A percentile compares a stretch with the other conserved stretches of the same genome.
phyloP scores from a whole-genome alignment of 2,113 vertebrate species.

The Gadus chalcogrammus region DNA sequence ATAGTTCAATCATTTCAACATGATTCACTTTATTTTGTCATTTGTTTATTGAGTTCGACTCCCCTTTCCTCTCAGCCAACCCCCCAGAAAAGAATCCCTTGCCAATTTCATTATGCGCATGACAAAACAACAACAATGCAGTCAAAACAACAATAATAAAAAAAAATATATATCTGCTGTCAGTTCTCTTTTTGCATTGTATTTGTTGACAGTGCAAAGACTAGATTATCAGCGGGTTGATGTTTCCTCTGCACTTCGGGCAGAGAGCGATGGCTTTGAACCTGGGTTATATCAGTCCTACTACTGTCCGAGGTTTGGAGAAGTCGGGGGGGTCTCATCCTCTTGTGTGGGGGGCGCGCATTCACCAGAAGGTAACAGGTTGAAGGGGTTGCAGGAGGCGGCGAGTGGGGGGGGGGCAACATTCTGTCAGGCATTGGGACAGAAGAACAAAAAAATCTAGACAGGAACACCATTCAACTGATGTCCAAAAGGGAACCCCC shows the following conservation, averaged over 20 bases:
- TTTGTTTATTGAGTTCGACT: constrained; percentile 62
- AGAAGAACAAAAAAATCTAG: constrained; percentile 76
- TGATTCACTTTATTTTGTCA: constrained; percentile 58
- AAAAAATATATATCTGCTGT: constrained; percentile 45
- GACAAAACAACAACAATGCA: constrained; percentile 55
- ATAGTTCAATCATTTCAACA: constrained; percentile 58
- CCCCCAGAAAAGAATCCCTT: constrained; percentile 28
- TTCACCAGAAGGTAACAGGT: constrained; percentile 16
- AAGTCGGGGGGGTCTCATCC: constrained; percentile 18
- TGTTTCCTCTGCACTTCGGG: constrained; percentile 57
- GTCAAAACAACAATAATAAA: constrained; percentile 34
- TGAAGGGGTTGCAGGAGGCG: constrained; percentile 17
- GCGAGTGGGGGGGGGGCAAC: constrained; percentile 34
- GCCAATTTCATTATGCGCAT: constrained; percentile 56
- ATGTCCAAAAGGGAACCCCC: constrained; percentile 81
- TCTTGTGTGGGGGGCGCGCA: not conserved
- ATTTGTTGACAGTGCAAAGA: constrained; percentile 73
- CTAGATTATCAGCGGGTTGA: constrained; percentile 66
- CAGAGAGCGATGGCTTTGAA: constrained; percentile 78
- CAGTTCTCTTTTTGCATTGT: constrained; percentile 70
- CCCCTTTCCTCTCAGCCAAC: constrained; percentile 48
- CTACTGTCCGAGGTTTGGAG: constrained; percentile 67
- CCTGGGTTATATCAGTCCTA: constrained; percentile 72
- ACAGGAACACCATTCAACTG: constrained; percentile 96
- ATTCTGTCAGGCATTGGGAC: constrained; percentile 78